Evolutionary conservation across 1,140 invertebrate species (phyloP), one percentile per base, ranked within the genome.

Genomic region (Ephestia elutella): DNA sequence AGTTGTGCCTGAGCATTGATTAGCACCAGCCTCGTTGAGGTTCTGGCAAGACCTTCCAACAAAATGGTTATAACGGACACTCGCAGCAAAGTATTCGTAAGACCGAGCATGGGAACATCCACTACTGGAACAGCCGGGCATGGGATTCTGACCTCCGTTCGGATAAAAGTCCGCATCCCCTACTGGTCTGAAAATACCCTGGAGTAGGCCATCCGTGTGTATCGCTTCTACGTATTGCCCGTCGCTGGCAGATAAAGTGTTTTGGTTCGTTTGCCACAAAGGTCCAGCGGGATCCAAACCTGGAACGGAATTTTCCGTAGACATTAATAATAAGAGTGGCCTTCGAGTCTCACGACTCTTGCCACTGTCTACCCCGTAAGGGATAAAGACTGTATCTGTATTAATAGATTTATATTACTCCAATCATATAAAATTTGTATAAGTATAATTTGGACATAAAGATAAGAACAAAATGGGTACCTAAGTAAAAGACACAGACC

Each of bases 261-360:
- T 60, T 2, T 57, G 25, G 49, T 71, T 80, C 11, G 58, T 57
- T 8, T 70, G 64, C 78, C 78, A 93, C n/a, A 76, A 64, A 13
- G 92, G 92, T 13, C 89, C 80, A 7, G 92, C 92, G 5, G 92
- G 91, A 79, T 93, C 92, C 68, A 93, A 73, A 21, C 91, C 92
- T 80, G 63, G 20, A 59, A 70, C 11, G 56, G 1, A 53, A 61
- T 44, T 48, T 18, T 5, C n/a, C n/a, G 1, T 44, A 44, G 5
- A 5, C 11, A 56, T 56, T n/a, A n/a, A n/a, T n/a, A n/a, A n/a
- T n/a, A n/a, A n/a, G n/a, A n/a, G n/a, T n/a, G n/a, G n/a, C n/a
- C n/a, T n/a, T n/a, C n/a, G n/a, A n/a, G n/a, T n/a, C n/a, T n/a
- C n/a, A 53, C 5, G 10, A 35, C 10, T 54, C 30, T 10, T 9